Evolutionary conservation across 2,888 invertebrate species (phyloP).

Genomic region (Gandaritis pyraliata): DNA sequence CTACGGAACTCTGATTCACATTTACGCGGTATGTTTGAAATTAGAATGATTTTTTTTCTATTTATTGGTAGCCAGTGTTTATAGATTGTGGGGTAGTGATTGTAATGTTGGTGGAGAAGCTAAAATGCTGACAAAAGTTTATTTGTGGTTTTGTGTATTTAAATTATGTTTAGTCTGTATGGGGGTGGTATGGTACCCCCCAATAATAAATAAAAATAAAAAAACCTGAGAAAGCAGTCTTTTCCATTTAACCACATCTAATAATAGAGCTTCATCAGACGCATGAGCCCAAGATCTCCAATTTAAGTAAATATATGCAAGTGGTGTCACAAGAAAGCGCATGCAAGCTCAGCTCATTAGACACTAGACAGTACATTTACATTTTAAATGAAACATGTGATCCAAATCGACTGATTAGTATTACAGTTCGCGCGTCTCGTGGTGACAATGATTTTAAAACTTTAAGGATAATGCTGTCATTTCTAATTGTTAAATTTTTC

Average conservation of each 20-base stretch:
- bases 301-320: constrained; percentile 34
- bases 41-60: constrained; percentile 9
- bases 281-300: constrained; percentile 13
- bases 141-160: too few species aligned
- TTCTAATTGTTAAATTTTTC: too few species aligned
- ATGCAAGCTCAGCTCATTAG: constrained; percentile 36
- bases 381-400: constrained; percentile 52
- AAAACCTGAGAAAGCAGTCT: too few species aligned
- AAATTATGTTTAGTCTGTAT: too few species aligned
- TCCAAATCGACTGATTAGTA: constrained; percentile 72
- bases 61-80: too few species aligned
- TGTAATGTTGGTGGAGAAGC: too few species aligned
- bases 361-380: constrained; percentile 29
- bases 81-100: too few species aligned
- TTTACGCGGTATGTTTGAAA: constrained; percentile 27
- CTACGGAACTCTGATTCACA: constrained; percentile 61
- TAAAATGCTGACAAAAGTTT: too few species aligned
- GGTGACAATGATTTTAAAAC: constrained; percentile 26
- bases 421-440: constrained; percentile 53
- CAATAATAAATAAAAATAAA: too few species aligned
- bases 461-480: neutral
- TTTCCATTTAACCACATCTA: neutral
- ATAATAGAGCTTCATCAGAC: neutral
- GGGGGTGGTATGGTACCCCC: too few species aligned
- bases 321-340: constrained; percentile 36